These are phyloP conservation scores for Dysmachus trigonus DNA, from an alignment of 2,888 invertebrate species.

Conservation along the genomic window DNA sequence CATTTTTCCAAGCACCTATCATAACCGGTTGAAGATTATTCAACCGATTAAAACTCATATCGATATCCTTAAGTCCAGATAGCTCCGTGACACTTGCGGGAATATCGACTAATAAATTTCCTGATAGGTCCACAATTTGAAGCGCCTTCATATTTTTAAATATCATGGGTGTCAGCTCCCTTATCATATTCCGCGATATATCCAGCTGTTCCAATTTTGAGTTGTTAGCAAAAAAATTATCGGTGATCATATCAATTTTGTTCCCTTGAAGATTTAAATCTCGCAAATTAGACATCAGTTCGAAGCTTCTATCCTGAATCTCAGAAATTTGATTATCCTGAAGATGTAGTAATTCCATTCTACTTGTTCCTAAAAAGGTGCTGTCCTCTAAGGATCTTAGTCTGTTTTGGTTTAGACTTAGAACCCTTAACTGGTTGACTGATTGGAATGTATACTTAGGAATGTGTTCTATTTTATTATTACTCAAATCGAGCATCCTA, in stretches of 20 bases:
- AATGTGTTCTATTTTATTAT: conserved; percentile 77
- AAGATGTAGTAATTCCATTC: conserved; percentile 78
- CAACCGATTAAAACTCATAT: conserved; percentile 81
- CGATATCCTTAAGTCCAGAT: conserved; percentile 74
- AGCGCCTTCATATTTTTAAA: conserved; percentile 74
- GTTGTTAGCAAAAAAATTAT: conserved; percentile 75
- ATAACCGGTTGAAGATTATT: conserved; percentile 74
- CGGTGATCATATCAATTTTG: conserved; percentile 75
- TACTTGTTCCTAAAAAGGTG: conserved; percentile 74
- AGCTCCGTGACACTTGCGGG: conserved; percentile 77
- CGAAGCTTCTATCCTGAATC: conserved; percentile 73
- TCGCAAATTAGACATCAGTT: conserved; percentile 71
- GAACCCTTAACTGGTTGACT: conserved; percentile 72
- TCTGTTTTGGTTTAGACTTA: conserved; percentile 79
- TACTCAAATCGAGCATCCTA: conserved; percentile 77
- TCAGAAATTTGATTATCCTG: conserved; percentile 76
- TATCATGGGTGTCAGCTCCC: conserved; percentile 72
- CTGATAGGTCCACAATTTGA: conserved; percentile 79
- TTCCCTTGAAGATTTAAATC: conserved; percentile 81
- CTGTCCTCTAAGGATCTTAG: conserved; percentile 75
- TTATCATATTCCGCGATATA: conserved; percentile 78
- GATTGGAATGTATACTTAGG: conserved; percentile 72
- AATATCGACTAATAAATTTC: conserved; percentile 78
- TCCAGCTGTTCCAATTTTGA: conserved; percentile 73
- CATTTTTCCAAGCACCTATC: conserved; percentile 74